These are phyloP conservation scores for Vespertilio murinus DNA, from an alignment of 2,797 vertebrate species.

Conservation along the genomic window DNA sequence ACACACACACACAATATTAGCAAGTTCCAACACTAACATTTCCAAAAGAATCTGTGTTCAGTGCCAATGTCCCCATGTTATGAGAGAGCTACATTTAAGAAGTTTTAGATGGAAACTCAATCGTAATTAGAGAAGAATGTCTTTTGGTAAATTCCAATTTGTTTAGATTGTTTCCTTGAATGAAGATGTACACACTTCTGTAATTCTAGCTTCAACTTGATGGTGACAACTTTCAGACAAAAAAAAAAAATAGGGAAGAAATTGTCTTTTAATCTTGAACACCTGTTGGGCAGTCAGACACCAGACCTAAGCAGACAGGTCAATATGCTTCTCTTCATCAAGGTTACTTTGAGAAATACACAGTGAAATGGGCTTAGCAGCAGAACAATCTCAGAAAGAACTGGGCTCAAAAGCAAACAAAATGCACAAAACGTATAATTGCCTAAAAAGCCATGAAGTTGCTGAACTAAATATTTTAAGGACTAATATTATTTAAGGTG, in stretches of 20 bases:
- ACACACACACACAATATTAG: neutral
- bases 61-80: neutral
- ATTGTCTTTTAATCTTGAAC: neutral
- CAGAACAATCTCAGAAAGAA: neutral
- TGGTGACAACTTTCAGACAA: neutral
- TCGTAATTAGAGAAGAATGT: neutral
- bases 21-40: constrained; percentile 16
- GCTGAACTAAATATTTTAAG: neutral
- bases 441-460: neutral
- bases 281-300: neutral
- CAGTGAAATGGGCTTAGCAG: neutral
- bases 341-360: neutral
- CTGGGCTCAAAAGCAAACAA: neutral
- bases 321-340: neutral
- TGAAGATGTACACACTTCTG: neutral
- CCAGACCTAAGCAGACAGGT: neutral
- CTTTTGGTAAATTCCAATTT: constrained; percentile 18
- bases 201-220: neutral
- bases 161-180: neutral
- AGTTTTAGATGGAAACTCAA: neutral
- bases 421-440: neutral
- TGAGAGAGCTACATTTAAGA: constrained; percentile 11
- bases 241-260: neutral
- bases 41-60: neutral
- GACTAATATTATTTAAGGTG: neutral